Base-by-base conservation (phyloP, 2,797 vertebrate genomes). In the Phyllotis vaccarum region DNA sequence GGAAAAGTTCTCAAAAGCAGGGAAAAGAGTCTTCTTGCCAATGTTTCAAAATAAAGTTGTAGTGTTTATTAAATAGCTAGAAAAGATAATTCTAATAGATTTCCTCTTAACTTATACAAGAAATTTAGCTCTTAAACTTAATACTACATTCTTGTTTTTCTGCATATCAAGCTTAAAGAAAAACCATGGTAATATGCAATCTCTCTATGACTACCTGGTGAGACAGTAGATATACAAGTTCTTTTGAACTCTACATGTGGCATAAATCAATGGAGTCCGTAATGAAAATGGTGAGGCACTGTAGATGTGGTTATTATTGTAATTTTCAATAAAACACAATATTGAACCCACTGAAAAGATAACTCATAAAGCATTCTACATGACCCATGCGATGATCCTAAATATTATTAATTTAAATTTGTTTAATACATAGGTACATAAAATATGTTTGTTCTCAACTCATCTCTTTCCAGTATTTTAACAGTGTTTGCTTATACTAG, bases 371-470 rank as follows among this genome's bases (percentile, higher is more conserved):
- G 12, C 21, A 66, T 2, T 16, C 6, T 74, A 14, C 3, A 58
- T 75, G 56, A 81, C 29, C 12, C 86, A 58, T 14, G 86, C 6
- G 9, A 49, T 34, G 24, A 89, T 46, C 34, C 24, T 79, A 64
- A 82, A 81, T 83, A 62, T 66, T 78, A 68, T 80, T 79, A 89
- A 89, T 80, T 95, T 80, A 78, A 66, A 88, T 96, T 94, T 70
- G 7, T 64, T 91, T 96, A 24, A 40, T 34, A 46, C 24, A 75
- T n/a, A 37, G 9, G 62, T 34, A 49, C 21, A 76, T 75, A 22
- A 91, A 92, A 83, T 40, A 86, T 62, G 6, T 43, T 27, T 21
- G 22, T 56, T 2, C 34, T 80, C 62, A 80, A 74, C 3, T 19
- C 1, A 93, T 31, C n/a, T 89, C 60, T 91, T 85, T 79, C 22